Percentiles rank a stretch among this genome's conserved stretches.
Conservation (phyloP, 2,888 invertebrate genomes). For the Willowsia nigromaculata region DNA sequence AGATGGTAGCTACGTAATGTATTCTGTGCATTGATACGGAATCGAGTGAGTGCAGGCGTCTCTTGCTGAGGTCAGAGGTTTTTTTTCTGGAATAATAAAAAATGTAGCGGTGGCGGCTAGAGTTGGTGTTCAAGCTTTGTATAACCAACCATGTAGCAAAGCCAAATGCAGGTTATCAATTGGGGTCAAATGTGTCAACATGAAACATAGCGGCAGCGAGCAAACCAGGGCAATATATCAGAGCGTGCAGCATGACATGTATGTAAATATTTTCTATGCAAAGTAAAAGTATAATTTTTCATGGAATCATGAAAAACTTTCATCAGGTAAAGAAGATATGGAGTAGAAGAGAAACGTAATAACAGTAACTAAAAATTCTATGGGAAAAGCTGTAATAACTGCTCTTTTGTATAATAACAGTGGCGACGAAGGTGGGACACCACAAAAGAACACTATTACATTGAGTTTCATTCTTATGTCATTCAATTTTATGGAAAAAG, state of each 20-base stretch:
- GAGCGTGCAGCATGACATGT: background rate
- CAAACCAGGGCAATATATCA: background rate
- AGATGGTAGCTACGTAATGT: background rate
- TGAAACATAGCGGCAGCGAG: slow-evolving; percentile 11
- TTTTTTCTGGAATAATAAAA: background rate
- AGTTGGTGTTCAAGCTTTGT: background rate
- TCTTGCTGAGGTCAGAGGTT: background rate
- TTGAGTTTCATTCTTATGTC: too few relatives aligned
- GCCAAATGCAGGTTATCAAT: slow-evolving; percentile 56
- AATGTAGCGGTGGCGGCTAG: background rate
- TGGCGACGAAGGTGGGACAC: too few relatives aligned
- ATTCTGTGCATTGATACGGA: background rate
- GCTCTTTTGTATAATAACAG: too few relatives aligned
- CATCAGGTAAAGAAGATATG: too few relatives aligned
- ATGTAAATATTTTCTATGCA: background rate
- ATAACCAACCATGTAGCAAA: background rate
- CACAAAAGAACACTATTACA: too few relatives aligned
- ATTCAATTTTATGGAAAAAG: too few relatives aligned
- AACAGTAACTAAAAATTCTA: too few relatives aligned
- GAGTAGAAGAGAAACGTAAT: too few relatives aligned
- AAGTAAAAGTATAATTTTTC: background rate
- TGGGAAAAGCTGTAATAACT: too few relatives aligned
- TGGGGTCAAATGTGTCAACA: slow-evolving; percentile 66
- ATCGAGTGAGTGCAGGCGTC: background rate
- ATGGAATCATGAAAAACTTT: background rate